Evolutionary conservation across 1,140 invertebrate species (phyloP), one percentile per base, ranked within the genome.

Genomic region (Copidosoma floridanum): DNA sequence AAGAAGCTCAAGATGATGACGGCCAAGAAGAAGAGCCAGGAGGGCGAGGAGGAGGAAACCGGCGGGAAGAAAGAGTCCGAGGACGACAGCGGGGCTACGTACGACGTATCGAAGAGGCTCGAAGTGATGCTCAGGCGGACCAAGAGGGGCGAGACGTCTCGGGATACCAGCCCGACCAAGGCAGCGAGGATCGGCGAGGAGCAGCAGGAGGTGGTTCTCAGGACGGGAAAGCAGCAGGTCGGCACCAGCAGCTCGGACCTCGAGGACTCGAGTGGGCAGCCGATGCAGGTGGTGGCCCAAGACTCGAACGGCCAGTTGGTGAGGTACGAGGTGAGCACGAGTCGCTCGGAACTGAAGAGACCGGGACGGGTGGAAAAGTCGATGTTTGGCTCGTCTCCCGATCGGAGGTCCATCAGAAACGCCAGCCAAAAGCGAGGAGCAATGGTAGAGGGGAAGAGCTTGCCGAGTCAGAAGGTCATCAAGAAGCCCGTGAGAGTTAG

Each of bases 171-270:
- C 3, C 65, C 62, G 8, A 58, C 32, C 2, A 62, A 63, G 32
- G 53, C n/a, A n/a, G n/a, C n/a, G n/a, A n/a, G n/a, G n/a, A n/a
- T n/a, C n/a, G n/a, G n/a, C n/a, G n/a, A n/a, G n/a, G n/a, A n/a
- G n/a, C n/a, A n/a, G 20, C 23, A 12, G 23, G 20, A 32, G 48
- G 37, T 16, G 48, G n/a, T 29, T 51, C 48, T 4, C 27, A 51
- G n/a, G 27, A 32, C 5, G 29, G 16, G 10, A n/a, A n/a, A n/a
- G n/a, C 68, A 73, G 26, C 71, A 73, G 10, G 61, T 69, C 52
- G 74, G 72, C 43, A 73, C 73, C 1, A 74, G 64, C 10, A 78
- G 72, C 60, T 78, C 73, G 0, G 77, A 79, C 27, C 44, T 70
- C 6, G 74, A 80, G 12, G 72, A 80, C n/a, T 26, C 57, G 2